phyloP scores from a whole-genome alignment of 2,113 vertebrate species.

The Bagarius yarrelli region DNA sequence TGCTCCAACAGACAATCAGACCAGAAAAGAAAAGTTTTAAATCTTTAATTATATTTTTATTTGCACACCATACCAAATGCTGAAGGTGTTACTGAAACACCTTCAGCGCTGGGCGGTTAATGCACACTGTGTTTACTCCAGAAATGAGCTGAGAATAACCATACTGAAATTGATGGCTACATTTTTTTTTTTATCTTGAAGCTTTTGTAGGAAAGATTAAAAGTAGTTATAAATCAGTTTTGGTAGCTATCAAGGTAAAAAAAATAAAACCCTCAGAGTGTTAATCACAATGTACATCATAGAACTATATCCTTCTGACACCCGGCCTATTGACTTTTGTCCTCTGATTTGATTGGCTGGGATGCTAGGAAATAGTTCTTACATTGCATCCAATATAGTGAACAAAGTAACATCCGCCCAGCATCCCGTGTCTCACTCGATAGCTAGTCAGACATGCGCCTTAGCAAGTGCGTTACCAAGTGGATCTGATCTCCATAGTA shows the following conservation, averaged over 20 bases:
- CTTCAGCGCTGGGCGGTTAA: not conserved
- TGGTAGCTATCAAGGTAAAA: not conserved
- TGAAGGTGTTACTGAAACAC: not conserved
- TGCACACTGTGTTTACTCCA: not conserved
- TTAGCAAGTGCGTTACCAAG: no score
- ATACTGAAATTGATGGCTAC: not conserved
- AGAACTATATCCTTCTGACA: no score
- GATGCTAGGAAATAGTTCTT: no score
- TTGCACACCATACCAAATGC: not conserved
- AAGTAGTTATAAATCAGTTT: not conserved
- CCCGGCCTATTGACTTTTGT: no score
- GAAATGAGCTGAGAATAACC: not conserved
- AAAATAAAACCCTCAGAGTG: not conserved
- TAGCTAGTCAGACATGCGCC: no score
- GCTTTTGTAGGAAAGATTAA: not conserved
- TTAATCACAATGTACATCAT: not conserved
- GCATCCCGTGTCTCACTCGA: no score
- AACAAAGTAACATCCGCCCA: no score
- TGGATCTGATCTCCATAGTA: no score
- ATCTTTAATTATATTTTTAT: not conserved
- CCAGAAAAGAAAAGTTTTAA: not conserved
- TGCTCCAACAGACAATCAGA: slow-evolving; percentile 42
- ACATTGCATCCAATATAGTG: no score
- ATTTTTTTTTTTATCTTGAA: not conserved
- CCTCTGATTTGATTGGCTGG: no score